Percentiles rank a stretch among this genome's conserved stretches.
Conservation (phyloP, 2,797 vertebrate species). For the Manis crassicaudata region DNA sequence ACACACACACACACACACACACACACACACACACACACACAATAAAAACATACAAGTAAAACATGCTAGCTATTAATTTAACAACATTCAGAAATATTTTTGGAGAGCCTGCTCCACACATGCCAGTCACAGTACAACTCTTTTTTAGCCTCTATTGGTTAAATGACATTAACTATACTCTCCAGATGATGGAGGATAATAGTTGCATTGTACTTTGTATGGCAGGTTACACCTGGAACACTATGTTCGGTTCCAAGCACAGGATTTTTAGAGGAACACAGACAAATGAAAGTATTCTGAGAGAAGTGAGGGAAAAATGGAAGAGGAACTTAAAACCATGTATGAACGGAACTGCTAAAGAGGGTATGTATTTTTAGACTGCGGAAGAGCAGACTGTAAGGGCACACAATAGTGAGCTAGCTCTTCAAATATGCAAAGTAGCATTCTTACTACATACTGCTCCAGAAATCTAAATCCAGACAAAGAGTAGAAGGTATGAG, state of each 20-base stretch:
- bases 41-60: not conserved
- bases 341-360: not conserved
- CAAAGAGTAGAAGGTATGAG: not conserved
- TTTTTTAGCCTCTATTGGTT: not conserved
- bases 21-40: not conserved
- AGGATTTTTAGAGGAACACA: not conserved
- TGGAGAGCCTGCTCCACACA: not conserved
- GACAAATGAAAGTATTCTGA: constrained; percentile 7
- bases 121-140: not conserved
- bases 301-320: not conserved
- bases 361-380: not conserved
- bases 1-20: not conserved
- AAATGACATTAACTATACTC: not conserved
- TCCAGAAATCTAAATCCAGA: not conserved
- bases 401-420: not conserved
- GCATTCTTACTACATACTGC: not conserved
- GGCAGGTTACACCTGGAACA: not conserved
- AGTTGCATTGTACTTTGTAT: not conserved
- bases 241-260: not conserved
- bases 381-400: not conserved
- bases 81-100: not conserved
- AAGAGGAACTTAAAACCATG: not conserved
- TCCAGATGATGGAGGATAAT: not conserved
- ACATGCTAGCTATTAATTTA: not conserved
- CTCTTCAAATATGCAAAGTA: not conserved